Evolutionary conservation across 2,113 vertebrate species (phyloP), one percentile per base, ranked within the genome.

Genomic region (Entomyzon cyanotis): DNA sequence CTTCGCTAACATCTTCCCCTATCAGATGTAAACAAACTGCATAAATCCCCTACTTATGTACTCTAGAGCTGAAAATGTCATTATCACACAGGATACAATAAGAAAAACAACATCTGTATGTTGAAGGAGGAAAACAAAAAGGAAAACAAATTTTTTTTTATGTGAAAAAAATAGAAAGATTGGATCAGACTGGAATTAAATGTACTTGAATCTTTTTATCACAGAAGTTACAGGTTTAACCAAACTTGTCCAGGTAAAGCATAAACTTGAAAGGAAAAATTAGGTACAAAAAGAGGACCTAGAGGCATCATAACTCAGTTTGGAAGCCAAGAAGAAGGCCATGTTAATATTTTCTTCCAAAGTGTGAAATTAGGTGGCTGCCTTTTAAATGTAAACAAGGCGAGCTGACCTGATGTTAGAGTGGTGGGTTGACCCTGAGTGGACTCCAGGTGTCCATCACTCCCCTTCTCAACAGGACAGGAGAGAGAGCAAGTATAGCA

Each of bases 221-320:
- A 90, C 73, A 87, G 89, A 96, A 76, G 58, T 94, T 97, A 87
- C 52, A 96, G 76, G 49, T 89, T 82, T 84, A 95, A 88, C 67
- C 68, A 95, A 96, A 97, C 55, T 87, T 31, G 52, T 31, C 19
- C 60, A 91, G 76, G 75, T 42, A 96, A 95, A 74, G 49, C 60
- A 75, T 92, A 93, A 88, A 81, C 24, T 82, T 88, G 73, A 88
- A 94, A 91, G 67, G 62, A 94, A 62, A 71, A 97, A 90, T 60
- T 69, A 89, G 70, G 79, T 63, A 92, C 59, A 84, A 80, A 88
- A 44, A 73, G 53, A 94, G 52, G 64, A 86, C 77, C 55, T 84
- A 75, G 76, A 94, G 65, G 87, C 42, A 90, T 75, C 59, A 84
- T 71, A 91, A 18, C 31, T 90, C 67, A 75, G 91, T 88, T 84